Percentiles rank a stretch among this genome's conserved stretches.
Evolutionary conservation across 2,888 invertebrate species (phyloP).

Genomic region (Drosophila longiperda): DNA sequence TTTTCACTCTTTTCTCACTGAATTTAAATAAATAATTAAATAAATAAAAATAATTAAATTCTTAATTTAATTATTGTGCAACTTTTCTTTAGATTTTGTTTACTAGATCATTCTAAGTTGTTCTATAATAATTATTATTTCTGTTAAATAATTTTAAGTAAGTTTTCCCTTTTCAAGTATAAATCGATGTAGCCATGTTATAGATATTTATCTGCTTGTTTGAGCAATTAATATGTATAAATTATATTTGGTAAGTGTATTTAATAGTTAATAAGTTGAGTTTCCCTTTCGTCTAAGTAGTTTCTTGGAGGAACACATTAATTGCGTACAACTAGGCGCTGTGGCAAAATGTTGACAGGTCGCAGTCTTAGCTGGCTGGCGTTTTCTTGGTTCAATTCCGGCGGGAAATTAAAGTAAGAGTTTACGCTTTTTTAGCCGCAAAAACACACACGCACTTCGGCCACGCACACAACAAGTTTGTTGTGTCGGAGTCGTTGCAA

Average conservation of each 20-base stretch:
- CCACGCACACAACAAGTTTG: slow-evolving; percentile 43
- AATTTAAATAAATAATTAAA: not conserved
- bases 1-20: not conserved
- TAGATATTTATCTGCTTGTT: not conserved
- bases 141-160: not conserved
- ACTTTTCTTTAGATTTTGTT: too few species aligned
- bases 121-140: not conserved
- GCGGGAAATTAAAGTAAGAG: slow-evolving; percentile 79
- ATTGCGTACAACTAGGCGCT: slow-evolving; percentile 70
- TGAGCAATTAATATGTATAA: not conserved
- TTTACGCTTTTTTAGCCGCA: slow-evolving; percentile 73
- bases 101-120: not conserved
- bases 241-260: slow-evolving; percentile 24
- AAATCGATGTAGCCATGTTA: not conserved
- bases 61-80: not conserved
- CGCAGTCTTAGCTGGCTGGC: slow-evolving; percentile 52
- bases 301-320: slow-evolving; percentile 61
- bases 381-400: slow-evolving; percentile 65
- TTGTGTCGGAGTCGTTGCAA: slow-evolving; percentile 9
- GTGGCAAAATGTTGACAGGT: slow-evolving; percentile 67
- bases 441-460: slow-evolving; percentile 54
- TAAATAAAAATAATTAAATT: not conserved
- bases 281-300: slow-evolving; percentile 40
- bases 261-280: not conserved
- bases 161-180: not conserved